These are phyloP conservation scores for Diorhabda sublineata DNA, from an alignment of 1,140 invertebrate species.

Conservation along the genomic window DNA sequence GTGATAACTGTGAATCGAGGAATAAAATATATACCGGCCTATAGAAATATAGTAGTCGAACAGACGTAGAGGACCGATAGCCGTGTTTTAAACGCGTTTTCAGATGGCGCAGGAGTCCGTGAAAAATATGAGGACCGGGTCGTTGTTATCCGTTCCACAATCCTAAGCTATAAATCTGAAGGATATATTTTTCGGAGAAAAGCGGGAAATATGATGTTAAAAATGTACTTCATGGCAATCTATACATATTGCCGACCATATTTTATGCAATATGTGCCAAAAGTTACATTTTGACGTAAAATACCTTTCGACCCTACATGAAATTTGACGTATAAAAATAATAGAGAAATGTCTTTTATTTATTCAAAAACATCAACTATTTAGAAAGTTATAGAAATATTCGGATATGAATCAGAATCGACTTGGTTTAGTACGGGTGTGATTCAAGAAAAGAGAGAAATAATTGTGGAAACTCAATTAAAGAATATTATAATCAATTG, in stretches of 20 bases:
- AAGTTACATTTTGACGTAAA: background rate
- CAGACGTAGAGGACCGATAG: conserved; percentile 20
- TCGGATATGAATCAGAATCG: no score
- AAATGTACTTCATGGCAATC: background rate
- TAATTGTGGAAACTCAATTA: no score
- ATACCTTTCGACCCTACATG: no score
- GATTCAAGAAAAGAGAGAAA: no score
- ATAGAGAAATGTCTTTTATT: no score
- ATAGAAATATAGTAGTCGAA: conserved; percentile 7
- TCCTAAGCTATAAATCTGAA: background rate
- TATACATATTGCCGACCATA: background rate
- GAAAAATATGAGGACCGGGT: conserved; percentile 14
- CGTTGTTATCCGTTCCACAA: conserved; percentile 1
- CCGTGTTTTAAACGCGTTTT: conserved; percentile 22
- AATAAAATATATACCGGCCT: background rate
- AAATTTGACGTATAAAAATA: no score
- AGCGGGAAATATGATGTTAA: conserved; percentile 2
- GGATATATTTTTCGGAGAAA: background rate
- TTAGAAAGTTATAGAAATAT: no score
- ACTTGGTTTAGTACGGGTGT: no score
- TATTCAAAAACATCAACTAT: no score
- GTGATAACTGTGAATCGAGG: no score
- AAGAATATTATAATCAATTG: no score
- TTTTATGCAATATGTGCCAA: conserved; percentile 3
- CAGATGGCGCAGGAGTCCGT: conserved; percentile 13